Evolutionary conservation across 2,797 vertebrate genomes (phyloP).

Genomic region (Furcifer pardalis): DNA sequence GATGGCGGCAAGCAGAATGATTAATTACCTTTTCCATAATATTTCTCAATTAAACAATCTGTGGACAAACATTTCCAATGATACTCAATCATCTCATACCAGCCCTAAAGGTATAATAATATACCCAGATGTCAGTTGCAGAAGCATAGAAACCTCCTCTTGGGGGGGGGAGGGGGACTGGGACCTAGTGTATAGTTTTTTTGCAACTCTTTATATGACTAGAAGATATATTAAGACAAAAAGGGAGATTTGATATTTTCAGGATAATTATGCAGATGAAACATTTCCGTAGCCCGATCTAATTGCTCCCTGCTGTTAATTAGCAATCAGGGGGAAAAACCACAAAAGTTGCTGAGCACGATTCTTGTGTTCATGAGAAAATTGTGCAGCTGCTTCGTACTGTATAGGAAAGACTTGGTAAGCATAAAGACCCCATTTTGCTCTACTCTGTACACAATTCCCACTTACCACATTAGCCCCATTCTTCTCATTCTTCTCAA

Average conservation of each 20-base stretch:
- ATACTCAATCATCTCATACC: constrained; percentile 34
- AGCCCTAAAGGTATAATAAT: constrained; percentile 1
- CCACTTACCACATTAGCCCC: not conserved
- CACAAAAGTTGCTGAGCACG: not conserved
- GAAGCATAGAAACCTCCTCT: not conserved
- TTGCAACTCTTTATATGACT: not conserved
- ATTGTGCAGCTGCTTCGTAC: constrained; percentile 5
- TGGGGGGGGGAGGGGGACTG: too few species aligned
- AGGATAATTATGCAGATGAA: constrained; percentile 21
- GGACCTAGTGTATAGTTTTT: not conserved
- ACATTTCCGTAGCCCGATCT: constrained; percentile 26
- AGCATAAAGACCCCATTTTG: not conserved
- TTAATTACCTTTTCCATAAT: constrained; percentile 65
- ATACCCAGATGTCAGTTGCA: constrained; percentile 29
- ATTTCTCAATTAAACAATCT: constrained; percentile 37
- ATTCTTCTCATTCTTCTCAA: not conserved
- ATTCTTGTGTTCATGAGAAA: constrained; percentile 9
- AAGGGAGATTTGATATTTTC: constrained; percentile 25
- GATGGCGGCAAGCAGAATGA: constrained; percentile 59
- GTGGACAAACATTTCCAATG: constrained; percentile 38
- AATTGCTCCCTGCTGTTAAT: constrained; percentile 35
- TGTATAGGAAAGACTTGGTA: rapidly evolving
- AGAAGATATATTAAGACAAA: not conserved
- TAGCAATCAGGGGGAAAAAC: constrained; percentile 26
- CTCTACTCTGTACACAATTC: constrained; percentile 21